These are phyloP conservation scores for Lepidurus couesii DNA, from an alignment of 1,140 invertebrate genomes.

Conservation along the genomic window DNA sequence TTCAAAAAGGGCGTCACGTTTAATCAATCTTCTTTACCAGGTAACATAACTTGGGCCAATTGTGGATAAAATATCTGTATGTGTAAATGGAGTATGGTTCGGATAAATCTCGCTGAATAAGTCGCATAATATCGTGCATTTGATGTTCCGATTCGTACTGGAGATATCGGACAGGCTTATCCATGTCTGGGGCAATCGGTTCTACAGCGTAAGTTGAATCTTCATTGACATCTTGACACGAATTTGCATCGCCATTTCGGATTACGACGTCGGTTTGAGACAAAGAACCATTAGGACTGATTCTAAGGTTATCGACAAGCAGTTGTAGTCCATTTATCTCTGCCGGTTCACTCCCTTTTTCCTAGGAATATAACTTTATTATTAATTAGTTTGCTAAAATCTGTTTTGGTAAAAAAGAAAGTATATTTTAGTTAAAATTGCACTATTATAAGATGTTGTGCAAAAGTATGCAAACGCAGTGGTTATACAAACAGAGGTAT, in stretches of 20 bases:
- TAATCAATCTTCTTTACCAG: slow-evolving; percentile 59
- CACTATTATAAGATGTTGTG: too few relatives aligned
- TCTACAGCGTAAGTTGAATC: too few relatives aligned
- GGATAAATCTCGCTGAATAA: slow-evolving; percentile 97
- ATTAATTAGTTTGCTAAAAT: background rate
- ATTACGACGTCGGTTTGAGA: background rate
- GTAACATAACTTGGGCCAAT: slow-evolving; percentile 99
- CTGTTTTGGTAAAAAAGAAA: too few relatives aligned
- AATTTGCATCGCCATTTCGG: background rate
- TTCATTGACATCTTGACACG: too few relatives aligned
- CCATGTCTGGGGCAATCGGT: background rate
- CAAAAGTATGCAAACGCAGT: too few relatives aligned
- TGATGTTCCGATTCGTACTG: slow-evolving; percentile 81
- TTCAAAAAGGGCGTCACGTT: background rate
- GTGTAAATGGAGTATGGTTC: slow-evolving; percentile 99
- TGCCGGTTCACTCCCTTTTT: background rate
- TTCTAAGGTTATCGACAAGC: background rate
- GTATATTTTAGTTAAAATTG: too few relatives aligned
- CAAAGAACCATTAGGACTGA: background rate
- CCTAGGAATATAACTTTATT: background rate
- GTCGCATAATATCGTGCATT: slow-evolving; percentile 94
- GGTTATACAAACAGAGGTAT: too few relatives aligned
- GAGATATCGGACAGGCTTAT: slow-evolving; percentile 54
- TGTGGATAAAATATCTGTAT: slow-evolving; percentile 99
- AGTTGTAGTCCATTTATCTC: background rate